These are phyloP conservation scores for Drosophila willistoni DNA, from an alignment of 1,140 invertebrate species.

Conservation along the genomic window DNA sequence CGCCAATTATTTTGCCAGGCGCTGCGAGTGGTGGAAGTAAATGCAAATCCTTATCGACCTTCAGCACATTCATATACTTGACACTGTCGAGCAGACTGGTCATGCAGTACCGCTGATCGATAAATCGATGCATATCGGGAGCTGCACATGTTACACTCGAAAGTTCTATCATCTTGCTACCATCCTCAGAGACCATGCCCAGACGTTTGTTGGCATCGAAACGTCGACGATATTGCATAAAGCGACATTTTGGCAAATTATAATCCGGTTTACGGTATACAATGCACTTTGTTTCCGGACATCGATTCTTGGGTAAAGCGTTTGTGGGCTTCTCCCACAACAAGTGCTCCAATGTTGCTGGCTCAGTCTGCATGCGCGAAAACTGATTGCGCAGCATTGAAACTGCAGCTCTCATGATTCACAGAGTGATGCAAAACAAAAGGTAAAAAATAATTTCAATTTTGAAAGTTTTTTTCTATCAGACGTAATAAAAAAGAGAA, in stretches of 20 bases:
- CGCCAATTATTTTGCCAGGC: conserved; percentile 90
- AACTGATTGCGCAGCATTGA: conserved; percentile 44
- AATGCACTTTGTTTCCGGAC: not conserved
- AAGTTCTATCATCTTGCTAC: conserved; percentile 61
- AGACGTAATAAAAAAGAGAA: not conserved
- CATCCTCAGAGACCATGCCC: conserved; percentile 75
- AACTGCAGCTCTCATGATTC: conserved; percentile 48
- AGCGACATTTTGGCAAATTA: conserved; percentile 60
- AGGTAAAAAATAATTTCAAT: not conserved
- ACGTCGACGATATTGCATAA: conserved; percentile 67
- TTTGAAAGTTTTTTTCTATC: not conserved
- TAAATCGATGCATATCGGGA: conserved; percentile 70
- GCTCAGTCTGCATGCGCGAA: conserved; percentile 18
- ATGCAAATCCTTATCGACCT: conserved; percentile 66
- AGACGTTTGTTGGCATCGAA: conserved; percentile 50
- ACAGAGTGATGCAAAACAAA: too few relatives aligned
- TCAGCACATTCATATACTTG: conserved; percentile 76
- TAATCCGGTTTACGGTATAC: not conserved
- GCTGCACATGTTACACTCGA: conserved; percentile 51
- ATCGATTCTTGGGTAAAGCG: not conserved
- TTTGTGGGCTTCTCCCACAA: not conserved
- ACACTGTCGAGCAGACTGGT: conserved; percentile 47
- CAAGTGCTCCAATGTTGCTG: conserved; percentile 23
- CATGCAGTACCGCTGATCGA: conserved; percentile 66
- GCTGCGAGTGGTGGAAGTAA: conserved; percentile 87